Percentiles rank a stretch among this genome's conserved stretches.
Conservation (phyloP, 2,113 vertebrate species). For the Pterocles orientalis region DNA sequence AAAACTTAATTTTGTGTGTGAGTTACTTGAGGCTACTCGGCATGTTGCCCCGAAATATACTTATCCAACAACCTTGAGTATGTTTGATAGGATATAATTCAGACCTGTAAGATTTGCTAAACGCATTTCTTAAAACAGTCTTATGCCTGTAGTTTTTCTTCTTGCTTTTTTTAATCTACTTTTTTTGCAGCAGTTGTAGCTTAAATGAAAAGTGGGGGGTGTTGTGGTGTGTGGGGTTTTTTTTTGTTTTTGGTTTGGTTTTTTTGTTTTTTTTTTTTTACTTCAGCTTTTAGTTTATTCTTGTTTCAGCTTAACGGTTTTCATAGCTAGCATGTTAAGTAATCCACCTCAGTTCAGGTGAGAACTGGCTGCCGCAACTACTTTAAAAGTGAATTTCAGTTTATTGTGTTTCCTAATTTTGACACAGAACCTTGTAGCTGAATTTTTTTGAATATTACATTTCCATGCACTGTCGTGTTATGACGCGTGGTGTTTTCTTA, state of each 20-base stretch:
- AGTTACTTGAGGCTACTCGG: accelerated
- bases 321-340: neutral
- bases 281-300: neutral
- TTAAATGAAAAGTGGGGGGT: neutral
- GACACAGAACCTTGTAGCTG: neutral
- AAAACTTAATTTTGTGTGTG: neutral
- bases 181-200: neutral
- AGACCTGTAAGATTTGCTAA: neutral
- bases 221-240: too few relatives aligned
- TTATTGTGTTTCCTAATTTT: accelerated
- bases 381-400: neutral
- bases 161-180: accelerated
- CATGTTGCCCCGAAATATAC: accelerated
- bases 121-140: accelerated
- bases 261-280: too few relatives aligned
- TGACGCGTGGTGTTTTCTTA: neutral
- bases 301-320: neutral
- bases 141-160: neutral
- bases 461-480: neutral
- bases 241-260: too few relatives aligned
- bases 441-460: neutral
- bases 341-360: neutral
- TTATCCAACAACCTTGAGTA: neutral
- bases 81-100: neutral
- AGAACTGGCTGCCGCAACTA: neutral